A percentile compares a stretch with the other conserved stretches of the same genome.
Conservation (phyloP, 2,888 invertebrate genomes). For the Rhorus exstirpatorius region DNA sequence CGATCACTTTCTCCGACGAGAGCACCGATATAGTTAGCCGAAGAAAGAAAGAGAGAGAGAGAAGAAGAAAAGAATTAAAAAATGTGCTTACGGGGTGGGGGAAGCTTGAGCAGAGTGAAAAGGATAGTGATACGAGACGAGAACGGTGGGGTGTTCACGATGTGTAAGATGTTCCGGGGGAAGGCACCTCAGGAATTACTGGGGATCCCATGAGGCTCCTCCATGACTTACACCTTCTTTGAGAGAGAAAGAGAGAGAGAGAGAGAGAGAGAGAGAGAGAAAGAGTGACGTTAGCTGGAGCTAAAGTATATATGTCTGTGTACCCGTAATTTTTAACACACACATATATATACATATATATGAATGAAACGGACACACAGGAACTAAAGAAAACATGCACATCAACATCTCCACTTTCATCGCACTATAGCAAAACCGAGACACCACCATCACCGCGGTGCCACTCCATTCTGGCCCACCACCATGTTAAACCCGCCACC, state of each 20-base stretch:
- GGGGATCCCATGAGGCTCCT: constrained; percentile 54
- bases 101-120: constrained; percentile 18
- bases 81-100: constrained; percentile 4
- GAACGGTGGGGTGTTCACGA: constrained; percentile 4
- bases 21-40: constrained; percentile 66
- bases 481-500: constrained; percentile 58
- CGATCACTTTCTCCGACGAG: constrained; percentile 84
- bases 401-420: constrained; percentile 69
- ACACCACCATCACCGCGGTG: constrained; percentile 67
- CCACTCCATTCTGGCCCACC: constrained; percentile 68
- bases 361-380: constrained; percentile 9
- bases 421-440: constrained; percentile 42
- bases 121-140: constrained; percentile 46
- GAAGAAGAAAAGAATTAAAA: constrained; percentile 31
- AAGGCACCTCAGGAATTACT: constrained; percentile 44
- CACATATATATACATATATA: background rate
- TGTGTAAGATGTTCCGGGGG: constrained; percentile 39
- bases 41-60: constrained; percentile 60
- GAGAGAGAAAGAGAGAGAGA: constrained; percentile 62
- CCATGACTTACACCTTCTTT: constrained; percentile 70
- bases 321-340: constrained; percentile 4
- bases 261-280: constrained; percentile 65
- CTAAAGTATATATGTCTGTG: background rate
- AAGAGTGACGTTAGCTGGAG: constrained; percentile 71
- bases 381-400: constrained; percentile 33